A percentile compares a stretch with the other conserved stretches of the same genome.
These are phyloP conservation scores for Apaloderma vittatum DNA, from an alignment of 2,113 vertebrate species.

Conservation along the genomic window DNA sequence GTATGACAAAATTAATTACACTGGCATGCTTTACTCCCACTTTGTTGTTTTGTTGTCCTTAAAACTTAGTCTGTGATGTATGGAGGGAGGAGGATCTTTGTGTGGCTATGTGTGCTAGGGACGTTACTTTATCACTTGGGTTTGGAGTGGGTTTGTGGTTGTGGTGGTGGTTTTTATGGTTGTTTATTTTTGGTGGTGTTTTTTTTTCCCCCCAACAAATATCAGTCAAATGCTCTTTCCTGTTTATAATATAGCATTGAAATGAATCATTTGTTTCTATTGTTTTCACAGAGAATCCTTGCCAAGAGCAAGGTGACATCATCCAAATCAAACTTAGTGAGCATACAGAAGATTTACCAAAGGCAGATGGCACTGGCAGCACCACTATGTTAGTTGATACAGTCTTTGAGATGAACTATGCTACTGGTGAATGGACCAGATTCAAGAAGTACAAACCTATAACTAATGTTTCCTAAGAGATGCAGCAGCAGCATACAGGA, in stretches of 20 bases:
- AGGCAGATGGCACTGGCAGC: slow-evolving; percentile 95
- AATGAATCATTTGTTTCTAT: not conserved
- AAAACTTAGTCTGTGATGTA: not conserved
- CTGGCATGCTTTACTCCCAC: not conserved
- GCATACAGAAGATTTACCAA: slow-evolving; percentile 94
- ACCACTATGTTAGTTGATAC: slow-evolving; percentile 99
- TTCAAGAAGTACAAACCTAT: slow-evolving; percentile 99
- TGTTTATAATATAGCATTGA: not conserved
- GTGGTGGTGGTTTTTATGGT: not conserved
- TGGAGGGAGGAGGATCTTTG: not conserved
- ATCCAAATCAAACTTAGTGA: slow-evolving; percentile 99
- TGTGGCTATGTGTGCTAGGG: not conserved
- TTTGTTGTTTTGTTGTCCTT: not conserved
- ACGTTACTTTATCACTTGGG: not conserved
- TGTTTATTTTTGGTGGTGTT: not conserved
- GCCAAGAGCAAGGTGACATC: slow-evolving; percentile 97
- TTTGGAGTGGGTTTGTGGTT: not conserved
- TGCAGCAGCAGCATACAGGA: slow-evolving; percentile 14
- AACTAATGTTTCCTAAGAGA: slow-evolving; percentile 91
- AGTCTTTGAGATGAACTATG: slow-evolving; percentile 99
- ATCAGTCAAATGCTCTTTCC: not conserved
- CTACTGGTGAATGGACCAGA: slow-evolving; percentile 98
- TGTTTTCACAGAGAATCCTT: slow-evolving; percentile 92
- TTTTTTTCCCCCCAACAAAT: not conserved
- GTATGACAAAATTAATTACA: not conserved